Conservation (phyloP, 2,888 invertebrate genomes). For the Watsonalla cultraria region DNA sequence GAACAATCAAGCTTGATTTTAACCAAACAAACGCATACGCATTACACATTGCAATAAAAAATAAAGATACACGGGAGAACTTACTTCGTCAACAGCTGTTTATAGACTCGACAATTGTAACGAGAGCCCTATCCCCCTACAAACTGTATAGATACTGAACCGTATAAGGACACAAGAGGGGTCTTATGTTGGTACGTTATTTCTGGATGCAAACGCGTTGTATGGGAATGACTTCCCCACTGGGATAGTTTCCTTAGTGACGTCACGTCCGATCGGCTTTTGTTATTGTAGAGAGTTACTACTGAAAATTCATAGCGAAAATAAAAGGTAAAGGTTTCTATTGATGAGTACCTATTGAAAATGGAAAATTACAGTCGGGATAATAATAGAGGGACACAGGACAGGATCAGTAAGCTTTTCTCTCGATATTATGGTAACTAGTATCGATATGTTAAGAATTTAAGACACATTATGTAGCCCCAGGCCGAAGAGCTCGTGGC, state of each 20-base stretch:
- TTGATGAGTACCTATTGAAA: too few relatives aligned
- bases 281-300: not conserved
- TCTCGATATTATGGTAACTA: too few relatives aligned
- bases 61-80: slow-evolving; percentile 43
- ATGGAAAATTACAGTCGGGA: too few relatives aligned
- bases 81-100: slow-evolving; percentile 68
- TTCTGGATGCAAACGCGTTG: slow-evolving; percentile 55
- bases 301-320: too few relatives aligned
- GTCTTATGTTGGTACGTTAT: slow-evolving; percentile 42
- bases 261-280: slow-evolving; percentile 54
- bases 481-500: too few relatives aligned
- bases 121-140: slow-evolving; percentile 27
- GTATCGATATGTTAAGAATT: too few relatives aligned
- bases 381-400: too few relatives aligned
- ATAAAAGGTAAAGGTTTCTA: too few relatives aligned
- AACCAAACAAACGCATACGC: slow-evolving; percentile 17
- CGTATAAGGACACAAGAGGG: slow-evolving; percentile 11
- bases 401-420: too few relatives aligned
- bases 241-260: slow-evolving; percentile 64
- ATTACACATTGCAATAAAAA: slow-evolving; percentile 36
- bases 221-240: slow-evolving; percentile 71
- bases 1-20: not conserved
- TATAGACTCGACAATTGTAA: slow-evolving; percentile 51
- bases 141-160: slow-evolving; percentile 6
- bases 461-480: too few relatives aligned